phyloP scores from a whole-genome alignment of 2,888 invertebrate genomes.

The Cerastoderma edule region DNA sequence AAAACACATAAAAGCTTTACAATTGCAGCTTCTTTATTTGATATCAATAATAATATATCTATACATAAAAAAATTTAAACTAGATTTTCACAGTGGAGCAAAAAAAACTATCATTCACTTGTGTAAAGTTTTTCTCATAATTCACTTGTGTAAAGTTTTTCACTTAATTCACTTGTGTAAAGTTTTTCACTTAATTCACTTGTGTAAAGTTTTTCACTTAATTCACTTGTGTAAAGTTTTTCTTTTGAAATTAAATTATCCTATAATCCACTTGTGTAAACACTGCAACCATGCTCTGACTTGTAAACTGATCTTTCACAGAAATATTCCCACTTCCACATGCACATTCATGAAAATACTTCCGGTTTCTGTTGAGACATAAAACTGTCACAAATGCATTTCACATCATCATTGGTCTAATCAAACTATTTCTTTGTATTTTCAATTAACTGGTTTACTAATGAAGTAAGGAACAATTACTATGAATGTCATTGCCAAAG shows the following conservation, averaged over 20 bases:
- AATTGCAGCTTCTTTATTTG: slow-evolving; percentile 18
- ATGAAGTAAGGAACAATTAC: no score
- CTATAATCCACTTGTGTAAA: slow-evolving; percentile 73
- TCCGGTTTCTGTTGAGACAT: neutral
- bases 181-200: slow-evolving; percentile 9
- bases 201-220: slow-evolving; percentile 14
- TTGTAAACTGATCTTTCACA: slow-evolving; percentile 2
- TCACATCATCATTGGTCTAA: no score
- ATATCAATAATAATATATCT: slow-evolving; percentile 19
- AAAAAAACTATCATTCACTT: slow-evolving; percentile 8
- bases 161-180: slow-evolving; percentile 9
- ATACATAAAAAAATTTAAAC: neutral
- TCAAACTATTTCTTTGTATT: no score
- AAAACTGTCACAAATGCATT: no score
- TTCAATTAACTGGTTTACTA: no score
- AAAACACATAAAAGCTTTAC: no score
- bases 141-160: slow-evolving; percentile 23
- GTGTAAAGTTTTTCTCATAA: slow-evolving; percentile 12
- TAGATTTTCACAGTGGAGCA: neutral
- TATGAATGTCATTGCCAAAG: no score
- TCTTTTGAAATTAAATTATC: slow-evolving; percentile 26
- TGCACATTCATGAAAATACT: neutral
- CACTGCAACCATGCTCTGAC: slow-evolving; percentile 27
- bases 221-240: slow-evolving; percentile 23
- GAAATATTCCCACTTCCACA: neutral